Evolutionary conservation across 1,140 invertebrate species (phyloP), one percentile per base, ranked within the genome.

Genomic region (Theocolax elegans): DNA sequence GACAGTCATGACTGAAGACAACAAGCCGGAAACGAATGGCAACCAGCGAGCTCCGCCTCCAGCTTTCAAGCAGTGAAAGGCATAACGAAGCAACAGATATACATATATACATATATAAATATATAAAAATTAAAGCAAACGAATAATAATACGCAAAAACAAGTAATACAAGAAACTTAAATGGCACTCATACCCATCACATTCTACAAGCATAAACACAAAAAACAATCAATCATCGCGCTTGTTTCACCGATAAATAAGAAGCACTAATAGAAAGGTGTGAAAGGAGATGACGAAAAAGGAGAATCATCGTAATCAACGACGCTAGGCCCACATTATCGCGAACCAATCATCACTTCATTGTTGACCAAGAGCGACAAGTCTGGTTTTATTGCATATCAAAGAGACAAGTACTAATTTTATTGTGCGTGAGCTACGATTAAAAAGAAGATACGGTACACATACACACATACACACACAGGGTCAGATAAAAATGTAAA

Each of bases 1-100:
- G 70, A 93, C 92, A 64, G 93, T 94, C 40, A 95, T 97, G 90
- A 94, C 92, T 58, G 92, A 94, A 78, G 93, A 94, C 76, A 88
- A 89, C 53, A 64, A 76, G 53, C 72, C 80, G 29, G 84, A 81
- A 71, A 77, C 80, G 56, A 84, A 86, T 67, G 83, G 81, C 35
- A 80, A 84, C 58, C 79, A 82, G 53, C 38, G 38, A 6, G 80
- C 81, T 46, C 78, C 80, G 58, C 83, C 83, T 38, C 83, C 84
- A 29, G 83, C 82, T 74, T 85, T 85, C 58, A 86, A 86, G 76
- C 79, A 81, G 81, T 77, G 69, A 77, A 63, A 56, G 58, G 44
- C 42, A 49, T 74, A 71, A 58, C 31, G 68, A 76, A 62, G n/a
- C n/a, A n/a, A 75, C 56, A 73, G 65, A 74, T 72, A 68, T 53